Evolutionary conservation across 35 echinoderm and acorn worm species (phyloP).

Genomic region (Ophioderma brevispina): DNA sequence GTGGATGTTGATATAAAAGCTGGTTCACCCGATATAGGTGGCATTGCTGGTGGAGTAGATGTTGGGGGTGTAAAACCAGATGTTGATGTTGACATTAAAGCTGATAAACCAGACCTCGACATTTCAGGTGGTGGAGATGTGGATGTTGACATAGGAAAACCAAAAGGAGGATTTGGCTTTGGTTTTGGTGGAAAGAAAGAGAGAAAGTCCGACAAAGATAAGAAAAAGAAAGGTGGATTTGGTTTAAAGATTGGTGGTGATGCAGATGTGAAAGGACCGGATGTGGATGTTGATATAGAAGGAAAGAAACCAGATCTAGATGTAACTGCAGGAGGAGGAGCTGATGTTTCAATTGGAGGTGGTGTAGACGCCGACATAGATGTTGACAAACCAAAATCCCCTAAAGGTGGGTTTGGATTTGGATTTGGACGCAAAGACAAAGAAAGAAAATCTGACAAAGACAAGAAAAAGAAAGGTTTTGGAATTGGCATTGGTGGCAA

Average conservation of each 20-base stretch:
- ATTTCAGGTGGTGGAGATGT: constrained; percentile 37
- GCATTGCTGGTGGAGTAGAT: constrained; percentile 22
- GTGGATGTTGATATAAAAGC: constrained; percentile 24
- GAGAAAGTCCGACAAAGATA: constrained; percentile 32
- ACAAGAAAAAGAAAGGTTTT: constrained; percentile 44
- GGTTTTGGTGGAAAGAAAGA: constrained; percentile 60
- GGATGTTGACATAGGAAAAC: constrained; percentile 40
- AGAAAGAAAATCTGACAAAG: constrained; percentile 21
- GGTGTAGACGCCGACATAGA: constrained; percentile 45
- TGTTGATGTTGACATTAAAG: constrained; percentile 64
- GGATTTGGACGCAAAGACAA: constrained; percentile 41
- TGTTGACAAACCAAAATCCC: background rate
- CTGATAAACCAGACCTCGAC: constrained; percentile 41
- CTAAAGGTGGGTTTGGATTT: constrained; percentile 3
- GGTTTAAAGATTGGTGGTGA: constrained; percentile 40
- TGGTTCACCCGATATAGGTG: constrained; percentile 35
- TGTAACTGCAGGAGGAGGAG: constrained; percentile 36
- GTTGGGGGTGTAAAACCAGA: constrained; percentile 53
- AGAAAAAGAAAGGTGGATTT: constrained; percentile 57
- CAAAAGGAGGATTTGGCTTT: constrained; percentile 70
- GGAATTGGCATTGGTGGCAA: constrained; percentile 29
- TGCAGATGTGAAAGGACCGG: constrained; percentile 31
- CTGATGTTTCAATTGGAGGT: constrained; percentile 36
- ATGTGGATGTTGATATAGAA: background rate
- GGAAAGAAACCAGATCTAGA: constrained; percentile 39